Base-by-base conservation (phyloP, 2,113 vertebrate species). In the Malaclemys terrapin region DNA sequence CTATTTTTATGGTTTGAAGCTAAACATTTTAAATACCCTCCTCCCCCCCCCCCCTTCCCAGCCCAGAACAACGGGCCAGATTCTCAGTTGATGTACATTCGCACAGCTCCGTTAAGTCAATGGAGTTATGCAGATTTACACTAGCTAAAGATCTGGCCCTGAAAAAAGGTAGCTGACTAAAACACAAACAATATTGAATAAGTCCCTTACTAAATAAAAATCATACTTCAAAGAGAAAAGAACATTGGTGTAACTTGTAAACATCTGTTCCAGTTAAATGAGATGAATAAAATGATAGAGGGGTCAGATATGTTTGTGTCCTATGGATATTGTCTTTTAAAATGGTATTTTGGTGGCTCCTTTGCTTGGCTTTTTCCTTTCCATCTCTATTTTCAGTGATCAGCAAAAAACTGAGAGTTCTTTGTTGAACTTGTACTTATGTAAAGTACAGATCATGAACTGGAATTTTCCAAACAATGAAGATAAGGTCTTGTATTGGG, bases 1-100 rank as follows among this genome's bases (percentile, higher is more conserved):
- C 65, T 88, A 31, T 59, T 97, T 94, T 91, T 96, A 91, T 89
- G 86, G 89, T 92, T 89, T 82, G 90, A 95, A 95, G 94, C 85
- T 25, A 62, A 91, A 93, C 91, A 91, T 92, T 89, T 88, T 38
- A 38, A 72, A 38, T 7, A 22, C 8, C 7, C 65, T 72, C 17
- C 17, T 38, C 5, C 9, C 19, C 19, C 9, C 19, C 19, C 5
- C 16, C 35, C n/a, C 8, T 72, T 72, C 65, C 65, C 10, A 9
- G 65, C 65, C 65, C 80, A 31, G 89, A 96, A 88, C 76, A 45
- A 49, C 22, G 53, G 17, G 80, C 87, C 59, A 79, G 29, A 5
- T 89, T 91, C 80, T 72, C 27, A 52, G 57, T 12, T 20, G 27
- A 2, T 17, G 52, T 31, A 56, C 88, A 45, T 52, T 80, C 80